These are phyloP conservation scores for Cylloceria caligata DNA, from an alignment of 2,888 invertebrate genomes.

Conservation along the genomic window DNA sequence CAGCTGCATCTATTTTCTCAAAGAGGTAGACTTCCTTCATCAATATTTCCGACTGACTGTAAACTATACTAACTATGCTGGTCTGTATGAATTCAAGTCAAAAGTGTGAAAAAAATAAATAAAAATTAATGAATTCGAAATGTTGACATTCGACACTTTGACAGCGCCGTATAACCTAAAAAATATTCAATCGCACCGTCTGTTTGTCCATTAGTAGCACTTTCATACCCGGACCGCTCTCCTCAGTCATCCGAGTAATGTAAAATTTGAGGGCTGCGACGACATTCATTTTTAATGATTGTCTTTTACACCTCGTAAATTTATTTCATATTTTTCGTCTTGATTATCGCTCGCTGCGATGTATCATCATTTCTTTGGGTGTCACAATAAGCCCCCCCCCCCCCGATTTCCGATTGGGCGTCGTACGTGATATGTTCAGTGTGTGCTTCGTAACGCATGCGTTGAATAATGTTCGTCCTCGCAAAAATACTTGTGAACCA, in stretches of 20 bases:
- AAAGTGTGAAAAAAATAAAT: conserved; percentile 26
- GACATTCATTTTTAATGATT: conserved; percentile 91
- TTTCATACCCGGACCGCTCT: conserved; percentile 99
- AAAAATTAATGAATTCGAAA: conserved; percentile 24
- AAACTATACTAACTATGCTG: conserved; percentile 98
- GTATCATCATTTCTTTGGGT: background rate
- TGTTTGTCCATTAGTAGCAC: conserved; percentile 98
- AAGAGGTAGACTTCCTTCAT: conserved; percentile 99
- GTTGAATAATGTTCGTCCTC: no score
- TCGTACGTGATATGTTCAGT: no score
- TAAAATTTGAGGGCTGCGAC: conserved; percentile 97
- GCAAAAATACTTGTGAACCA: no score
- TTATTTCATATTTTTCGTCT: conserved; percentile 37
- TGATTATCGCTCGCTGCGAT: conserved; percentile 10
- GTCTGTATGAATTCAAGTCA: no score
- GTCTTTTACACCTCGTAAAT: conserved; percentile 15
- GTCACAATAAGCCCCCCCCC: background rate
- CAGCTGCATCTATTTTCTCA: conserved; percentile 91
- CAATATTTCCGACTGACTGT: conserved; percentile 98
- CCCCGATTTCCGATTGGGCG: background rate
- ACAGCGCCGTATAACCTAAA: conserved; percentile 59
- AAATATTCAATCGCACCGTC: conserved; percentile 88
- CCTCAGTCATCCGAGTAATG: conserved; percentile 98
- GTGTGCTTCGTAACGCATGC: no score
- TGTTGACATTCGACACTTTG: conserved; percentile 58